Evolutionary conservation across 2,888 invertebrate species (phyloP).

Genomic region (Ophonus ardosiacus): DNA sequence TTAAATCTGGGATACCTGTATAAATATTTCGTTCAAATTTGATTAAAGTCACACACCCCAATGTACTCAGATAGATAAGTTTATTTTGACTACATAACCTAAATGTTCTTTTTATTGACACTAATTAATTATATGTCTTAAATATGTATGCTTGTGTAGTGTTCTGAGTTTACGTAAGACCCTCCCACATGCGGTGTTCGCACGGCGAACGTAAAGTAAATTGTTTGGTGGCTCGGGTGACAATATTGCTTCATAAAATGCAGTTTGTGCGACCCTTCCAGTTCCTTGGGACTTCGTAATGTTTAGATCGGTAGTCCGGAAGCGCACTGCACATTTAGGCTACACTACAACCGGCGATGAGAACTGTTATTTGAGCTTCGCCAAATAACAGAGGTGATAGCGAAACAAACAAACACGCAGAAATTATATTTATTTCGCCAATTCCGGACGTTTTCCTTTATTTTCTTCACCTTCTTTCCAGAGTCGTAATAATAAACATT

Average conservation of each 20-base stretch:
- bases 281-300: not conserved
- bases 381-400: not conserved
- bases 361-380: constrained; percentile 7
- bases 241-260: constrained; percentile 60
- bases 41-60: too few relatives aligned
- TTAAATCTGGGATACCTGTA: too few relatives aligned
- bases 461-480: not conserved
- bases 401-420: not conserved
- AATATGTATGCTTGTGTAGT: too few relatives aligned
- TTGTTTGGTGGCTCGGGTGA: constrained; percentile 21
- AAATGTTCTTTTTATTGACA: too few relatives aligned
- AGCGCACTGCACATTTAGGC: not conserved
- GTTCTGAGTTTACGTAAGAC: not conserved
- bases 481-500: not conserved
- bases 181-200: not conserved
- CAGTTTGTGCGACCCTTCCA: constrained; percentile 35
- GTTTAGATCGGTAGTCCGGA: not conserved
- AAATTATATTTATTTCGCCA: not conserved
- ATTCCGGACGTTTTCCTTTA: not conserved
- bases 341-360: not conserved
- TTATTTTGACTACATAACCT: too few relatives aligned
- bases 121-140: too few relatives aligned
- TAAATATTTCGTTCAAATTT: too few relatives aligned
- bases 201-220: constrained; percentile 45
- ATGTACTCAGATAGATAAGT: too few relatives aligned